These are phyloP conservation scores for Circaetus gallicus DNA, from an alignment of 2,113 vertebrate species.

Conservation along the genomic window DNA sequence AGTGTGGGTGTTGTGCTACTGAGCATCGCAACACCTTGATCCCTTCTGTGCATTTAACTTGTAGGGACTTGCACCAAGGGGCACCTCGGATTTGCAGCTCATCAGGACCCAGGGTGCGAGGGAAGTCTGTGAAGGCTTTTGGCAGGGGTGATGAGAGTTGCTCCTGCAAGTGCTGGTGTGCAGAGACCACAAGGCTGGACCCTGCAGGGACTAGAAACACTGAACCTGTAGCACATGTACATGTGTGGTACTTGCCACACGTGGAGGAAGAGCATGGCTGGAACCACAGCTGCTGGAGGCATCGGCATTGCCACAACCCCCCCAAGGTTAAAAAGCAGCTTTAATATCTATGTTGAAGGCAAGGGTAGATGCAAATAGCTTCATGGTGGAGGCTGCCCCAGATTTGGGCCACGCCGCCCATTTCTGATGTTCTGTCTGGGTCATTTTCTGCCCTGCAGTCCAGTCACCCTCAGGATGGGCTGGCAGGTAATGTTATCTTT, in stretches of 20 bases:
- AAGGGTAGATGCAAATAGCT: not conserved
- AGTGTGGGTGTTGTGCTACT: not conserved
- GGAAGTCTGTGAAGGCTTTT: not conserved
- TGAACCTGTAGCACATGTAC: rapidly evolving
- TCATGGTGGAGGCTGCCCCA: not conserved
- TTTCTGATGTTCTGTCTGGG: not conserved
- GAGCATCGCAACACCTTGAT: not conserved
- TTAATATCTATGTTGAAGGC: not conserved
- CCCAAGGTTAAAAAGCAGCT: not conserved
- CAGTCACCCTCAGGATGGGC: no score
- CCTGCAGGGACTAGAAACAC: not conserved
- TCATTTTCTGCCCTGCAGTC: not conserved
- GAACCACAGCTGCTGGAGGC: not conserved
- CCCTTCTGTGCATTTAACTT: not conserved
- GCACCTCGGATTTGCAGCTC: not conserved
- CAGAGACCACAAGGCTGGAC: not conserved
- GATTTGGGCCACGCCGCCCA: rapidly evolving
- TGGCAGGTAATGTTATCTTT: rapidly evolving
- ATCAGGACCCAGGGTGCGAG: rapidly evolving
- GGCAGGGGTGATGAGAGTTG: not conserved
- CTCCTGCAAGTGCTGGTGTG: rapidly evolving
- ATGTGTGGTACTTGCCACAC: not conserved
- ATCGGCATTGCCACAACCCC: rapidly evolving
- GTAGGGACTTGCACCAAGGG: not conserved
- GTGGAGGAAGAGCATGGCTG: not conserved